These are phyloP conservation scores for Brachycybe producta DNA, from an alignment of 2,888 invertebrate species.

Conservation along the genomic window DNA sequence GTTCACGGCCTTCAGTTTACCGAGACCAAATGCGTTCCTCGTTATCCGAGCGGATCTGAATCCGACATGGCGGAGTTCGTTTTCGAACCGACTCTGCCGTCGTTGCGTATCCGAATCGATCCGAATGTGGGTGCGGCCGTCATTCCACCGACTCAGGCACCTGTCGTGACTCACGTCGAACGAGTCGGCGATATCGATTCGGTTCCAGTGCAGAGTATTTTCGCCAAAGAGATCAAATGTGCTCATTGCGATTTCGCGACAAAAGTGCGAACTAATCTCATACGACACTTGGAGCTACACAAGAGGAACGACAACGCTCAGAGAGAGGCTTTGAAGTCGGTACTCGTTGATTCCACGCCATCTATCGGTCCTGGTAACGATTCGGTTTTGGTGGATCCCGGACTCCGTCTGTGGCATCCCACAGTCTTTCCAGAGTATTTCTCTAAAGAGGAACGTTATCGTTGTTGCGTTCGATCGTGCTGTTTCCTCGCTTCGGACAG, in stretches of 20 bases:
- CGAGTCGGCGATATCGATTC: slow-evolving; percentile 17
- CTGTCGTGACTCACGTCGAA: neutral
- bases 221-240: slow-evolving; percentile 36
- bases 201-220: slow-evolving; percentile 24
- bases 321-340: neutral
- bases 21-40: slow-evolving; percentile 1
- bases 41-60: neutral
- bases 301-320: slow-evolving; percentile 21
- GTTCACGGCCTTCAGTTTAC: slow-evolving; percentile 41
- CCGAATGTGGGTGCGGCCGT: neutral
- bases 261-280: slow-evolving; percentile 51
- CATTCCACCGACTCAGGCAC: neutral
- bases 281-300: slow-evolving; percentile 55
- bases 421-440: slow-evolving; percentile 28
- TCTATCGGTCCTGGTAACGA: slow-evolving; percentile 20
- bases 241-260: slow-evolving; percentile 53
- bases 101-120: neutral
- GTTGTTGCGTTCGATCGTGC: slow-evolving; percentile 58
- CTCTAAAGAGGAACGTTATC: slow-evolving; percentile 40
- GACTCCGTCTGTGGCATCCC: slow-evolving; percentile 69
- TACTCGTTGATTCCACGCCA: neutral
- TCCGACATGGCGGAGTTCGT: slow-evolving; percentile 6
- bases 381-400: slow-evolving; percentile 43
- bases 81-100: slow-evolving; percentile 1
- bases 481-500: slow-evolving; percentile 58